These are phyloP conservation scores for Villa cingulata DNA, from an alignment of 2,888 invertebrate genomes.

Conservation along the genomic window DNA sequence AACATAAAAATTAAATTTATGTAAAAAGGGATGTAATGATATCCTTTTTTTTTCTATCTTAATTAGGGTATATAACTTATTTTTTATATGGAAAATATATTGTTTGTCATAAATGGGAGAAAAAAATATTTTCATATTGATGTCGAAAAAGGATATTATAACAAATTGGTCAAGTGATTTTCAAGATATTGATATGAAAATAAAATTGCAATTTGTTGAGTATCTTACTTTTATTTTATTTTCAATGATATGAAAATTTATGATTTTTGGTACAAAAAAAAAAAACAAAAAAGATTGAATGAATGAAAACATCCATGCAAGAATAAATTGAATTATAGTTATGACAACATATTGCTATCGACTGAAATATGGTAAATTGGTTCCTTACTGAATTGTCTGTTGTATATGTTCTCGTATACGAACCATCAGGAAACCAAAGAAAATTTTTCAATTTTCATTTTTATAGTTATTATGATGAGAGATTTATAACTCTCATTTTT, in stretches of 20 bases:
- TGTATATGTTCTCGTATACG: no score
- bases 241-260: no score
- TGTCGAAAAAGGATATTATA: neutral
- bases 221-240: slow-evolving; percentile 3
- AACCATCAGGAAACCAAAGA: no score
- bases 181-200: slow-evolving; percentile 14
- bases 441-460: neutral
- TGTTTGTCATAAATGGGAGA: no score
- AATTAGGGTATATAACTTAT: no score
- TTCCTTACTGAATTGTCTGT: no score
- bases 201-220: slow-evolving; percentile 9
- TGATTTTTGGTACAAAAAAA: neutral
- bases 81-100: no score
- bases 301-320: neutral
- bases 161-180: slow-evolving; percentile 14
- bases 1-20: no score
- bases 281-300: neutral
- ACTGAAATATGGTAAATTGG: no score
- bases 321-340: slow-evolving; percentile 3
- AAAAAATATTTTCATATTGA: neutral
- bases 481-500: no score
- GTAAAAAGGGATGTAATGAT: slow-evolving; percentile 5
- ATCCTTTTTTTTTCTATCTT: no score
- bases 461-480: neutral
- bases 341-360: slow-evolving; percentile 1